Percentiles rank a stretch among this genome's conserved stretches.
Evolutionary conservation across 2,888 invertebrate genomes (phyloP).

Genomic region (Cartodere bifasciata): DNA sequence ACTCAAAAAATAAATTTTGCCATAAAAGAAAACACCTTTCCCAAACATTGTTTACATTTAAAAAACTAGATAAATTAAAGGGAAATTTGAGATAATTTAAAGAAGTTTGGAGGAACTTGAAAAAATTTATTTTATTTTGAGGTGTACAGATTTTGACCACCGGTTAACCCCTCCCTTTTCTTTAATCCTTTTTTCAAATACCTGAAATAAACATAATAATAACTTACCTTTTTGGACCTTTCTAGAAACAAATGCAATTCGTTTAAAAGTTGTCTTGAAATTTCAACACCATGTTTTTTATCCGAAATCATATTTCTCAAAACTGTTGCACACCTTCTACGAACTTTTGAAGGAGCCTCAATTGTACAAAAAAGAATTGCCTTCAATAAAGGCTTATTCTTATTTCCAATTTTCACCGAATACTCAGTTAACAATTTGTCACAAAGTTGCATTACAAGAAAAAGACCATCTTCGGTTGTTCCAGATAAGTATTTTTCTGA

Average conservation of each 20-base stretch:
- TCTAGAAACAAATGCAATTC: constrained; percentile 57
- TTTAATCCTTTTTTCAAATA: constrained; percentile 6
- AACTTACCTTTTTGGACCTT: constrained; percentile 39
- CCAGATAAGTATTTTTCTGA: constrained; percentile 68
- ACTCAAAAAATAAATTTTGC: no score
- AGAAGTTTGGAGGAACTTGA: no score
- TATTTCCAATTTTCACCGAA: constrained; percentile 51
- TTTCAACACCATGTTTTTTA: constrained; percentile 44
- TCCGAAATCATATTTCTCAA: constrained; percentile 46
- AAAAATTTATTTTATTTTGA: no score
- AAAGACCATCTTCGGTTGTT: constrained; percentile 49
- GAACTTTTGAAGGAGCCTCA: constrained; percentile 46
- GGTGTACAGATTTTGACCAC: no score
- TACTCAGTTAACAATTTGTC: constrained; percentile 60
- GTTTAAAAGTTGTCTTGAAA: constrained; percentile 49
- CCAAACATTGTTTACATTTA: no score
- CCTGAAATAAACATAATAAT: no score
- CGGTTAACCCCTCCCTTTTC: constrained; percentile 1
- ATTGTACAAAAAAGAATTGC: constrained; percentile 59
- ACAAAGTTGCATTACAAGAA: constrained; percentile 60
- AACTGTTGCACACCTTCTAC: constrained; percentile 48
- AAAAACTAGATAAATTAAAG: no score
- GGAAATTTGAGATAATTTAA: no score
- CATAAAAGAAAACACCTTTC: no score
- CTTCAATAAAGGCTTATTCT: constrained; percentile 51